phyloP scores from a whole-genome alignment of 2,888 invertebrate species.

The Standfussiana lucernea region DNA sequence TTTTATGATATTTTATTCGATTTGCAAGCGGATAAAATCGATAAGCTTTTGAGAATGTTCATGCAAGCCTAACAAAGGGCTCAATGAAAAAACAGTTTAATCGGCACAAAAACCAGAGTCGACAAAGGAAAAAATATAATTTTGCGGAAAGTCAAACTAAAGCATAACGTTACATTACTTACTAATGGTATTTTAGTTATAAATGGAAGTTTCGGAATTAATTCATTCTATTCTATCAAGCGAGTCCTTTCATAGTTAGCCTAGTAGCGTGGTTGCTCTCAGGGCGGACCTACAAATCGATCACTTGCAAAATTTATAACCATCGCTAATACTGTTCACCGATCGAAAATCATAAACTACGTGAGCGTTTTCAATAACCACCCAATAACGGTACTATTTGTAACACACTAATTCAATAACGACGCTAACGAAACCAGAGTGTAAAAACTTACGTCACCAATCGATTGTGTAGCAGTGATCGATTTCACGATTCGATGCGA shows the following conservation, averaged over 20 bases:
- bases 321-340: slow-evolving; percentile 28
- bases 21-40: slow-evolving; percentile 36
- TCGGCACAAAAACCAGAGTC: neutral
- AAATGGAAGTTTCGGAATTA: slow-evolving; percentile 6
- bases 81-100: slow-evolving; percentile 28
- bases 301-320: slow-evolving; percentile 40
- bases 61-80: slow-evolving; percentile 36
- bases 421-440: slow-evolving; percentile 74
- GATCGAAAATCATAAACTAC: slow-evolving; percentile 45
- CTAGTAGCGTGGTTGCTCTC: slow-evolving; percentile 9
- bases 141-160: neutral
- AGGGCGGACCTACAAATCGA: slow-evolving; percentile 35
- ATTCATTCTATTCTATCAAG: neutral
- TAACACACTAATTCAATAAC: slow-evolving; percentile 79
- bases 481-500: slow-evolving; percentile 78
- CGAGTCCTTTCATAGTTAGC: slow-evolving; percentile 1
- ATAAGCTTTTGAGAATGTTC: slow-evolving; percentile 25
- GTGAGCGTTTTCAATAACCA: slow-evolving; percentile 54
- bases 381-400: slow-evolving; percentile 75
- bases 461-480: slow-evolving; percentile 75
- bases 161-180: neutral
- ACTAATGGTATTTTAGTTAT: neutral
- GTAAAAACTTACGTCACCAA: slow-evolving; percentile 80
- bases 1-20: slow-evolving; percentile 43
- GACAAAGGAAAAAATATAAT: neutral